Evolutionary conservation across 2,797 vertebrate species (phyloP).

Genomic region (Oryzias sinensis): DNA sequence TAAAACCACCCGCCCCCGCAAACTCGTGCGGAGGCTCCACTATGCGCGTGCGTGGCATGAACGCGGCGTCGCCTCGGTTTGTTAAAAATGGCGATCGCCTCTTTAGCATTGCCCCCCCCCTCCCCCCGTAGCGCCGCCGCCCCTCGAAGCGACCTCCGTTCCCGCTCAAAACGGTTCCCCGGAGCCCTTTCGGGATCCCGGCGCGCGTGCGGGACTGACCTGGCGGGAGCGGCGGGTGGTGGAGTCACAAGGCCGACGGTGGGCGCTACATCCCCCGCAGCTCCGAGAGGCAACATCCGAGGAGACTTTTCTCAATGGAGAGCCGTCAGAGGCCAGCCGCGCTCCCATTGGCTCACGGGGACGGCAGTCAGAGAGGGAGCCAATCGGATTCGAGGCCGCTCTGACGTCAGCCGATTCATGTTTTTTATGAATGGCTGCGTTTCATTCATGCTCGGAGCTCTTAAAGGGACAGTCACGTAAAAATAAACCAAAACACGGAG

Average conservation of each 20-base stretch:
- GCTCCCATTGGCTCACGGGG: constrained; percentile 53
- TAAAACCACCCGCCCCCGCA: constrained; percentile 21
- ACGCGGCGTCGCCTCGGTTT: constrained; percentile 41
- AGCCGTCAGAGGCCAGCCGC: constrained; percentile 12
- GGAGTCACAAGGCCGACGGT: constrained; percentile 14
- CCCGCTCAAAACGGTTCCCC: neutral
- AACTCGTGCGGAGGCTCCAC: too few species aligned
- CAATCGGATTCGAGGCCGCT: constrained; percentile 51
- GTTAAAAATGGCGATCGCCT: constrained; percentile 79
- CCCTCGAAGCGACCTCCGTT: too few species aligned
- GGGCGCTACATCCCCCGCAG: constrained; percentile 52
- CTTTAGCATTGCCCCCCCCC: constrained; percentile 10
- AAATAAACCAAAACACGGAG: neutral
- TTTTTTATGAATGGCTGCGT: constrained; percentile 82
- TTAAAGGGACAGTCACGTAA: constrained; percentile 66
- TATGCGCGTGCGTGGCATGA: constrained; percentile 47
- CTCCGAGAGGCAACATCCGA: constrained; percentile 49
- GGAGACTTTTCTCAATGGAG: constrained; percentile 77
- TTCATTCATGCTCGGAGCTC: constrained; percentile 75
- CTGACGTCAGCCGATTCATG: constrained; percentile 30
- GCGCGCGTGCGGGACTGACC: constrained; percentile 36
- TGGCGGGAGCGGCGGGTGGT: constrained; percentile 28
- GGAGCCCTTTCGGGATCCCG: too few species aligned
- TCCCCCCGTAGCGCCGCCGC: constrained; percentile 20
- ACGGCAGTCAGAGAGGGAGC: constrained; percentile 45